Conservation (phyloP, 37 sponge, comb jelly and placozoan genomes). For the Aplysina aerophoba region DNA sequence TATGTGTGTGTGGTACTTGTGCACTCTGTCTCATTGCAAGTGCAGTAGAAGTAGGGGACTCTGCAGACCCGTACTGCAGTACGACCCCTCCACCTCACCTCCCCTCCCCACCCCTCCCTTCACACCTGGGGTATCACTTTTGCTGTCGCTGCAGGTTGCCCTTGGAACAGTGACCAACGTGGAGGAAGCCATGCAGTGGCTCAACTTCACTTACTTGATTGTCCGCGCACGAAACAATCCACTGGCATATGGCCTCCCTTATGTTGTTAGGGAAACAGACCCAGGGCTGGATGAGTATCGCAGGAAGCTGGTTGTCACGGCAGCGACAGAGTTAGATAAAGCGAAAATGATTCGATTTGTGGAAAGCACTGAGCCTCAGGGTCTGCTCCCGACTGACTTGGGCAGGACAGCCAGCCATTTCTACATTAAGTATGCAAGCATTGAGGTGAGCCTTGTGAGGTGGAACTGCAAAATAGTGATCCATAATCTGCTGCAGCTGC, state of each 20-base stretch:
- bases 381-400: slow-evolving; percentile 71
- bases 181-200: slow-evolving; percentile 96
- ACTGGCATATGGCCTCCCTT: slow-evolving; percentile 82
- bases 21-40: too few relatives aligned
- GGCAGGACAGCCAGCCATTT: slow-evolving; percentile 99
- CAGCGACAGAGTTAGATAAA: slow-evolving; percentile 87
- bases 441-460: too few relatives aligned
- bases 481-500: too few relatives aligned
- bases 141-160: slow-evolving; percentile 65
- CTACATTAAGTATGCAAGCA: too few relatives aligned
- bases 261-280: slow-evolving; percentile 77
- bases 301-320: slow-evolving; percentile 96
- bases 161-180: slow-evolving; percentile 92
- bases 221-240: slow-evolving; percentile 94
- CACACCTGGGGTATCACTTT: too few relatives aligned
- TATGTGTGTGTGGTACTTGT: too few relatives aligned
- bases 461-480: too few relatives aligned
- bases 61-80: too few relatives aligned
- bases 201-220: slow-evolving; percentile 97
- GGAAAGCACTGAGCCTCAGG: slow-evolving; percentile 93
- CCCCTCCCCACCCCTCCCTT: too few relatives aligned
- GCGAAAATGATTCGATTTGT: slow-evolving; percentile 93
- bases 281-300: slow-evolving; percentile 89
- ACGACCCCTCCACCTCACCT: too few relatives aligned
- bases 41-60: too few relatives aligned